Evolutionary conservation across 2,797 vertebrate species (phyloP).

Genomic region (Thamnophis elegans): DNA sequence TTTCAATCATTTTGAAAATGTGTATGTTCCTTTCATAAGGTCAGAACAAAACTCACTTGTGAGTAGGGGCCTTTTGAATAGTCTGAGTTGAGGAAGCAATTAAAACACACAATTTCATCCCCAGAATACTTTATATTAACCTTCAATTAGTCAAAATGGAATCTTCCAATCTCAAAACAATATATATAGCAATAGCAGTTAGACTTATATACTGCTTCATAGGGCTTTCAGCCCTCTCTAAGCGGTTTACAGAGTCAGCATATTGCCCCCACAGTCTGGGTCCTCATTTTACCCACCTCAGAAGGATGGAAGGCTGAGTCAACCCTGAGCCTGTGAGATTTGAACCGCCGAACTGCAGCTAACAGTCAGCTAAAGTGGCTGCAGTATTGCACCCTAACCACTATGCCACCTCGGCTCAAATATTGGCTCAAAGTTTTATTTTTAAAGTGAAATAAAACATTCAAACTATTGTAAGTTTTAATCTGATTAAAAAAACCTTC

Average conservation of each 20-base stretch:
- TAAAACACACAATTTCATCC: background rate
- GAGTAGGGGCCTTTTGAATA: background rate
- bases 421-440: background rate
- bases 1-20: background rate
- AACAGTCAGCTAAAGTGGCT: too few species aligned
- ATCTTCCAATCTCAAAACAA: background rate
- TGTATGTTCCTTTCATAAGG: background rate
- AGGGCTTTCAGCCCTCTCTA: too few species aligned
- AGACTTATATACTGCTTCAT: too few species aligned
- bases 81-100: background rate
- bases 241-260: too few species aligned
- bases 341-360: too few species aligned
- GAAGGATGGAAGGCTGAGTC: too few species aligned
- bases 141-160: background rate
- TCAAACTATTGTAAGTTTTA: background rate
- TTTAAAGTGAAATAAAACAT: background rate
- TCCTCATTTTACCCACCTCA: too few species aligned
- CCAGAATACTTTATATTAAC: background rate
- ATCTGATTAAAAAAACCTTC: background rate
- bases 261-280: too few species aligned
- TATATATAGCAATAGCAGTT: too few species aligned
- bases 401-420: too few species aligned
- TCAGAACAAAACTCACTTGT: background rate
- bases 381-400: too few species aligned
- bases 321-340: too few species aligned